Conservation (phyloP, 2,797 vertebrate genomes). For the Melanotaenia parkinsoni region DNA sequence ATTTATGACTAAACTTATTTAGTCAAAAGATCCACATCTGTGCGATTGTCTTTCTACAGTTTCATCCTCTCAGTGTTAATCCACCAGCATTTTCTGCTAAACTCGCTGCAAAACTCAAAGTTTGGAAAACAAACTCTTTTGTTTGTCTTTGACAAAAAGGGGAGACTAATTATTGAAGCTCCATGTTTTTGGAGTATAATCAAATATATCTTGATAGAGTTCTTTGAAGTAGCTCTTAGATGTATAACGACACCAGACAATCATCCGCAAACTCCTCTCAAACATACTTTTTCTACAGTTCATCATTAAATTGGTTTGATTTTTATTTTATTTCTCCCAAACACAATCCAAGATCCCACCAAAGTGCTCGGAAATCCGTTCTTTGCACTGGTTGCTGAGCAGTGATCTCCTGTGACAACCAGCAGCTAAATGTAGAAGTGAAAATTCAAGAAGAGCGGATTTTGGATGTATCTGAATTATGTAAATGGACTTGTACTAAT, state of each 20-base stretch:
- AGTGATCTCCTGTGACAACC: too few relatives aligned
- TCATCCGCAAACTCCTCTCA: not conserved
- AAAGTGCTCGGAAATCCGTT: too few relatives aligned
- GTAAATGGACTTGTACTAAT: too few relatives aligned
- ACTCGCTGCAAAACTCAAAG: conserved; percentile 17
- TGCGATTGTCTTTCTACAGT: not conserved
- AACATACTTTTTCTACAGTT: not conserved
- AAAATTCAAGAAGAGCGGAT: too few relatives aligned
- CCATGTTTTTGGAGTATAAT: conserved; percentile 25
- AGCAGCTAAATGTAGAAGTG: too few relatives aligned
- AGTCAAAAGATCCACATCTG: not conserved
- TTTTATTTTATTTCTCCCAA: too few relatives aligned
- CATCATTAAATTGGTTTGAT: too few relatives aligned
- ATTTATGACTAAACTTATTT: not conserved
- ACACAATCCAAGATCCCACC: too few relatives aligned
- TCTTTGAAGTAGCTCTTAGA: not conserved
- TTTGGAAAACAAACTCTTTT: not conserved
- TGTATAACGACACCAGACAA: conserved; percentile 15
- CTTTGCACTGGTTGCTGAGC: too few relatives aligned
- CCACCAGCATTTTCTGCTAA: not conserved
- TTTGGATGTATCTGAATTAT: too few relatives aligned
- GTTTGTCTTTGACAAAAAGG: conserved; percentile 6
- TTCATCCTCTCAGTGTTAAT: conserved; percentile 1
- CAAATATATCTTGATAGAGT: conserved; percentile 4
- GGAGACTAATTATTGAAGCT: conserved; percentile 21